Evolutionary conservation across 2,797 vertebrate species (phyloP), one percentile per base, ranked within the genome.

Genomic region (Lepidocolaptes lacrymiger): DNA sequence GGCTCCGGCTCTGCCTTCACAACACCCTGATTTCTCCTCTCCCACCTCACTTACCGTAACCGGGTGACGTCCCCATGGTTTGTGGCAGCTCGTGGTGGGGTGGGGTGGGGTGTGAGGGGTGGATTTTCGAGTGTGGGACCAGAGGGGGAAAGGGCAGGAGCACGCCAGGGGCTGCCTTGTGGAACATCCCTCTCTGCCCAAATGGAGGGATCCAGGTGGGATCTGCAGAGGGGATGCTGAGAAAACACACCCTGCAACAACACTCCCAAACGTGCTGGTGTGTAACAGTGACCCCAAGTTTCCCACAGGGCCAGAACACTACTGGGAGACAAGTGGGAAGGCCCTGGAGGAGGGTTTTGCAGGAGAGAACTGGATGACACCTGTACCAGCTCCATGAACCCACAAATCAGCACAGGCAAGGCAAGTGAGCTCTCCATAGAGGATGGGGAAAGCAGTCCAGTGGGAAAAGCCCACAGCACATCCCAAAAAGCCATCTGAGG

Each of bases 281-380:
- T 12, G 22, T 10, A n/a, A 6, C 49, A 6, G 0, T 26, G 66
- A 68, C 19, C n/a, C 44, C 0, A 4, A 22, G n/a, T 36, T 44
- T 9, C 1, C 14, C 19, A 23, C 0, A 0, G 44, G n/a, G 43
- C 14, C 49, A 55, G 3, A n/a, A 11, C 49, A 3, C 30, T 20
- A 8, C 67, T 27, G 83, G 43, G 49, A 55, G 28, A 36, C 30
- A 66, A 23, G 2, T 2, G 8, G 71, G 59, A 46, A 59, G 44
- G 20, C 14, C n/a, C 51, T 11, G 2, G 11, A 51, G 8, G 17
- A 39, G 11, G 23, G 3, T n/a, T 72, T 84, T 64, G 49, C 22
- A 36, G 37, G 16, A 6, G 21, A 34, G 16, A 69, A 28, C n/a
- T 20, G 74, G 30, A 3, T 3, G 5, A 20, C 72, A 32, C 22